Evolutionary conservation across 64 coral and sea anemone genomes (phyloP), one percentile per base, ranked within the genome.

Genomic region (Trachythela sp.): DNA sequence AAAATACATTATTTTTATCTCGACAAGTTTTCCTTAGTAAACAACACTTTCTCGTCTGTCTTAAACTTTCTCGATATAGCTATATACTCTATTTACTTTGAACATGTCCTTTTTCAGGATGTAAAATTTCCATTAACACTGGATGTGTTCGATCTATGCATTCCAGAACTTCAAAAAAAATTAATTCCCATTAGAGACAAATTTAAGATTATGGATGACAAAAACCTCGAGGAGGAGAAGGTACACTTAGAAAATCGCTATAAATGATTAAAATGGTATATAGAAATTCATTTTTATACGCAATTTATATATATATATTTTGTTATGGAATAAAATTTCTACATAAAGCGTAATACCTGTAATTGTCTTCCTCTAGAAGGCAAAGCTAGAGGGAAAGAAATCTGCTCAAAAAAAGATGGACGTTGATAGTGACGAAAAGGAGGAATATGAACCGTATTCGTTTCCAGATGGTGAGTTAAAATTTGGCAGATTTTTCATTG

Each of bases 181-280:
- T 42, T 97, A 13, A 92, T 92, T 86, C 95, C 95, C 0, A 39
- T 85, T 11, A 54, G 95, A 60, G 88, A 67, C 17, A 94, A 91
- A 49, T 97, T 94, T 50, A 97, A 94, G 64, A 92, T 94, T 68
- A 43, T 94, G 17, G 95, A 97, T 86, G 95, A 97, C 83, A 97
- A 89, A 36, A 97, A 94, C 89, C 32, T 97, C 17, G 95, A 97
- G 64, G 90, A 90, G 54, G 95, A 88, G 1, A 84, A 89, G 90
- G 95, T 94, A 89, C 68, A 70, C 33, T 42, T 10, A 36, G 8
- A n/a, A n/a, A n/a, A n/a, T n/a, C n/a, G n/a, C n/a, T n/a, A n/a
- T n/a, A n/a, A n/a, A n/a, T n/a, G n/a, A n/a, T n/a, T n/a, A n/a
- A 45, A 45, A 45, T 45, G 42, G 4, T 11, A 45, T 6, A 45